Evolutionary conservation across 2,113 vertebrate genomes (phyloP).

Genomic region (Callithrix jacchus): DNA sequence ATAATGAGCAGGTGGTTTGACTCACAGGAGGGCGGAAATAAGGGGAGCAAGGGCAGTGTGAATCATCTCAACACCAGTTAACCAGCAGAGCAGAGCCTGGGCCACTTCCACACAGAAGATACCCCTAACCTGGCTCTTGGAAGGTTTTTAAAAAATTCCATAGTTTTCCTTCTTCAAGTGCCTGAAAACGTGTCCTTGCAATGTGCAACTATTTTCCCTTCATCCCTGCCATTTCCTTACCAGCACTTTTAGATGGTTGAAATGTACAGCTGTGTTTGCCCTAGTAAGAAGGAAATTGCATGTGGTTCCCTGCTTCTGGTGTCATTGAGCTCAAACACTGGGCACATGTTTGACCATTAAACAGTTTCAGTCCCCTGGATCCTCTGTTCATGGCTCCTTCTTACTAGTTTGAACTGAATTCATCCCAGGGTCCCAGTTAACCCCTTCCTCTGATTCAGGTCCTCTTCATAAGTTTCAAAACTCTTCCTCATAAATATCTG

Average conservation of each 20-base stretch:
- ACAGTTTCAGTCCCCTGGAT: no score
- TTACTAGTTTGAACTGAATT: not conserved
- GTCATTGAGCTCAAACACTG: accelerated
- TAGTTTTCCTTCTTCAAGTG: not conserved
- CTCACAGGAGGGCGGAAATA: not conserved
- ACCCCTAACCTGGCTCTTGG: not conserved
- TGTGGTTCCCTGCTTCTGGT: accelerated
- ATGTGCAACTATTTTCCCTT: not conserved
- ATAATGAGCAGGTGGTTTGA: not conserved
- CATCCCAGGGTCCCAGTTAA: not conserved
- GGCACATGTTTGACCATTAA: accelerated
- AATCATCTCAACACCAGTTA: no score
- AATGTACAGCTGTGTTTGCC: not conserved
- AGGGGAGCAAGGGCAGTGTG: not conserved
- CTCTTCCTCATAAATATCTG: not conserved
- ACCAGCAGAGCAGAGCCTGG: not conserved
- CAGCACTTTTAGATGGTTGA: not conserved
- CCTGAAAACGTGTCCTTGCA: not conserved
- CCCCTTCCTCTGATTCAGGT: not conserved
- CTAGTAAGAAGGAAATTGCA: not conserved
- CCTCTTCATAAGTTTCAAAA: not conserved
- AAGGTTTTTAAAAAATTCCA: not conserved
- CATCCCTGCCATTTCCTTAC: not conserved
- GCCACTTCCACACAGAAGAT: not conserved
- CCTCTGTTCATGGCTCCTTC: accelerated